A percentile compares a stretch with the other conserved stretches of the same genome.
phyloP scores from a whole-genome alignment of 2,113 vertebrate species.

The Cyanoliseus patagonus region DNA sequence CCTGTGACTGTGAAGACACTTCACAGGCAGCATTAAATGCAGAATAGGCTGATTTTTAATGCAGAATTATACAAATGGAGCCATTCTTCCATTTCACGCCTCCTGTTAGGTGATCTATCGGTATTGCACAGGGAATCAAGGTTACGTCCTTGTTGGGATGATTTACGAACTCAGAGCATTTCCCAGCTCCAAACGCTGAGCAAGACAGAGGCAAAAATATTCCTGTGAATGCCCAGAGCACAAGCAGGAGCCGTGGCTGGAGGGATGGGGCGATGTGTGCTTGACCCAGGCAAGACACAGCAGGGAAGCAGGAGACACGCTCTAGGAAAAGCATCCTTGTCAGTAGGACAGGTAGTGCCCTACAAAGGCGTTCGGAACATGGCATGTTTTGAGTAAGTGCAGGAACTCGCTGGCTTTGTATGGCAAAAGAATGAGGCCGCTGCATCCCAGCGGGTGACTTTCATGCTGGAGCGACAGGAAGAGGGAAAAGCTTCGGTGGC shows the following conservation, averaged over 20 bases:
- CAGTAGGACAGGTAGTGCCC: rapidly evolving
- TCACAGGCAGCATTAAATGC: constrained; percentile 29
- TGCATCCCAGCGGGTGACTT: not conserved
- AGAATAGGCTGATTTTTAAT: constrained; percentile 64
- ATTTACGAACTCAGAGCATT: constrained; percentile 34
- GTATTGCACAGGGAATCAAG: constrained; percentile 53
- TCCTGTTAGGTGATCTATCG: constrained; percentile 51
- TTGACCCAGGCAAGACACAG: not conserved
- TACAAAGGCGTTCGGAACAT: not conserved
- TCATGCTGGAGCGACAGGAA: not conserved
- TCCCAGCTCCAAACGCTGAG: not conserved
- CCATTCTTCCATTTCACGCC: constrained; percentile 55
- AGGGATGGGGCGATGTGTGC: not conserved
- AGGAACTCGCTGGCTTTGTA: not conserved
- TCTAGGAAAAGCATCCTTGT: not conserved
- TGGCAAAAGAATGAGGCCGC: not conserved
- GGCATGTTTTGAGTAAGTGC: not conserved
- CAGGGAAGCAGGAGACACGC: rapidly evolving
- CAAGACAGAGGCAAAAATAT: not conserved
- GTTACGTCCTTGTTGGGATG: constrained; percentile 64
- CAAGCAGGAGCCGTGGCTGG: rapidly evolving
- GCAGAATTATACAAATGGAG: constrained; percentile 65
- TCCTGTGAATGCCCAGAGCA: not conserved
- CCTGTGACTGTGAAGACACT: not conserved
- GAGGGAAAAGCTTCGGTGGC: not conserved